These are phyloP conservation scores for Hylaeus anthracinus DNA, from an alignment of 1,140 invertebrate genomes.

Conservation along the genomic window DNA sequence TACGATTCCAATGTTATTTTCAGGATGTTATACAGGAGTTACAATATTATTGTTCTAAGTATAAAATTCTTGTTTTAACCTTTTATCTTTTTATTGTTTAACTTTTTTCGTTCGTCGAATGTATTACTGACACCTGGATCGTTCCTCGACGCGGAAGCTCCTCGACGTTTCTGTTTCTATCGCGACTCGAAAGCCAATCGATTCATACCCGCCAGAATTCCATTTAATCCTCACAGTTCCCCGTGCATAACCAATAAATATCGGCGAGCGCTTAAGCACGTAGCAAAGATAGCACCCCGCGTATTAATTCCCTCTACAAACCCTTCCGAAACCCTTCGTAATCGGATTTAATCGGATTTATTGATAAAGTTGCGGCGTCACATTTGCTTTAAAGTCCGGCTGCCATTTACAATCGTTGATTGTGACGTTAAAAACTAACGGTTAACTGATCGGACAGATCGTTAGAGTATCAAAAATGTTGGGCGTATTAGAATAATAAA, in stretches of 20 bases:
- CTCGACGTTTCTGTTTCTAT: not conserved
- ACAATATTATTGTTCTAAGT: too few relatives aligned
- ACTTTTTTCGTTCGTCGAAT: too few relatives aligned
- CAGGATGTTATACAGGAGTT: too few relatives aligned
- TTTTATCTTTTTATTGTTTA: too few relatives aligned
- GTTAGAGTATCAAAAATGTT: too few relatives aligned
- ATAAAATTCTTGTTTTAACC: too few relatives aligned
- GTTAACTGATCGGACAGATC: too few relatives aligned
- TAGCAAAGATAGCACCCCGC: conserved; percentile 10
- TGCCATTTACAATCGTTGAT: not conserved
- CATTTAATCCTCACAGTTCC: conserved; percentile 41
- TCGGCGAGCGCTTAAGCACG: conserved; percentile 41
- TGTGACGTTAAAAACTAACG: too few relatives aligned
- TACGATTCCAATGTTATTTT: too few relatives aligned
- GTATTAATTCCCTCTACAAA: conserved; percentile 16
- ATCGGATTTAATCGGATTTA: conserved; percentile 28
- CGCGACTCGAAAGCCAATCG: conserved; percentile 28
- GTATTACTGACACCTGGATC: too few relatives aligned
- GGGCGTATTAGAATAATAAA: too few relatives aligned
- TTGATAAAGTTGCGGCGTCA: conserved; percentile 28
- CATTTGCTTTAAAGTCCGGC: not conserved
- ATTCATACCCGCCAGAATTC: conserved; percentile 50
- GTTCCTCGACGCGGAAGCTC: too few relatives aligned
- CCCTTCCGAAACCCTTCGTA: conserved; percentile 9
- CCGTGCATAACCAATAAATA: conserved; percentile 52